Evolutionary conservation across 2,797 vertebrate species (phyloP), one percentile per base, ranked within the genome.

Genomic region (Pangasius mekongensis): DNA sequence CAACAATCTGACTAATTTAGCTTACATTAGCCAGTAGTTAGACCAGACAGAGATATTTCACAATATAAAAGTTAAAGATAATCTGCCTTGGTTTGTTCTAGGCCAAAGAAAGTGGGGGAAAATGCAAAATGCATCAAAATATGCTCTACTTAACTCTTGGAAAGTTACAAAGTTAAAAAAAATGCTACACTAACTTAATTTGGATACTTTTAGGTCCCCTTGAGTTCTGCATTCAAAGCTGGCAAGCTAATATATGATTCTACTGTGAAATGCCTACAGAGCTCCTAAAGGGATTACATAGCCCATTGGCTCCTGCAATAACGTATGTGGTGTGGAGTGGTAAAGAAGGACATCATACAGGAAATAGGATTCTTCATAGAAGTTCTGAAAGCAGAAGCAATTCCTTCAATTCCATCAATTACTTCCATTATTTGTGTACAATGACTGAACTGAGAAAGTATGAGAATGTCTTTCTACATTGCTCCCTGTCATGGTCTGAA

Each of bases 211-310:
- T 62, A 58, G 49, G 33, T 84, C 39, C 54, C 49, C 66, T 81
- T 66, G 1, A 74, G 11, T 83, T 83, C 36, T 85, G 7, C 24
- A 71, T 18, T 76, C 4, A 76, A 54, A 66, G 16, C 67, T 85
- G 49, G 27, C 30, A 83, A 82, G 62, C 73, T 39, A 73, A 74
- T 82, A 80, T 58, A 67, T 64, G n/a, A 88, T 73, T 90, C 64
- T 80, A 33, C 83, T 84, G 27, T 71, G 14, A 89, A 89, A 89
- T 82, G 83, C 67, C 77, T 64, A 18, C 76, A 66, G n/a, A 58
- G 47, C 58, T 87, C 18, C 64, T 84, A 80, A 87, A 89, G 74
- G 47, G 71, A 89, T 87, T 78, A 89, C 83, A 58, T 83, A 47
- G 83, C 71, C 78, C 76, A 47, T 33, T 83, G 78, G 36, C 52